Percentiles rank a stretch among this genome's conserved stretches.
phyloP scores from a whole-genome alignment of 2,113 vertebrate genomes.

The Alexandromys fortis region DNA sequence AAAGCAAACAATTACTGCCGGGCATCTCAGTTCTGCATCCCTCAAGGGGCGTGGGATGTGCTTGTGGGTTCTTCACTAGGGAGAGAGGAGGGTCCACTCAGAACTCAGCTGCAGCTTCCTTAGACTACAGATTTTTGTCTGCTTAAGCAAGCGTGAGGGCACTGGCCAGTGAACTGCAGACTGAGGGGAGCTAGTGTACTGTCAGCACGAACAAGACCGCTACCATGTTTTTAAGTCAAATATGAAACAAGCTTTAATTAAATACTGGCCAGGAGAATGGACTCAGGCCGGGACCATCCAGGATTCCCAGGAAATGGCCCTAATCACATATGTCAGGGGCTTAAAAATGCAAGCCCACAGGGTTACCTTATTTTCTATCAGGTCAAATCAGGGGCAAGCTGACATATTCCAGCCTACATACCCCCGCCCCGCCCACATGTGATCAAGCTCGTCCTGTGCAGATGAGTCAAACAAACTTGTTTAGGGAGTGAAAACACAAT shows the following conservation, averaged over 20 bases:
- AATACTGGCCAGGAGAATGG: not conserved
- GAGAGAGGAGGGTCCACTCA: not conserved
- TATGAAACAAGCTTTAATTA: not conserved
- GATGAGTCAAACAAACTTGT: not conserved
- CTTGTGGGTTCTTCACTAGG: not conserved
- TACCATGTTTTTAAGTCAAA: not conserved
- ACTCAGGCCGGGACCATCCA: not conserved
- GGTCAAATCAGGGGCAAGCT: not conserved
- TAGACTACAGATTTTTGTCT: conserved; percentile 18
- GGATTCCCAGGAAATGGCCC: not conserved
- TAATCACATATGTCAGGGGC: not conserved
- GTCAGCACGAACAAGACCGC: not conserved
- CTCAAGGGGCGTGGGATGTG: not conserved
- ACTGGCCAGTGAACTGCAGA: not conserved
- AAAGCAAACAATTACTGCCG: not conserved
- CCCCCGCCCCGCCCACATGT: not conserved
- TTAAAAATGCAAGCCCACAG: not conserved
- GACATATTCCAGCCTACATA: not conserved
- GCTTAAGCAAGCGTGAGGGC: not conserved
- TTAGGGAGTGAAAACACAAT: not conserved
- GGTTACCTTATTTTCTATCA: not conserved
- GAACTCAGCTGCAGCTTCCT: not conserved
- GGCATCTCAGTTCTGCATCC: not conserved
- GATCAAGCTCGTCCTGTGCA: not conserved
- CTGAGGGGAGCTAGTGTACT: not conserved